These are phyloP conservation scores for Pseudococcus jackbeardsleyi DNA, from an alignment of 2,888 invertebrate genomes.

Conservation along the genomic window DNA sequence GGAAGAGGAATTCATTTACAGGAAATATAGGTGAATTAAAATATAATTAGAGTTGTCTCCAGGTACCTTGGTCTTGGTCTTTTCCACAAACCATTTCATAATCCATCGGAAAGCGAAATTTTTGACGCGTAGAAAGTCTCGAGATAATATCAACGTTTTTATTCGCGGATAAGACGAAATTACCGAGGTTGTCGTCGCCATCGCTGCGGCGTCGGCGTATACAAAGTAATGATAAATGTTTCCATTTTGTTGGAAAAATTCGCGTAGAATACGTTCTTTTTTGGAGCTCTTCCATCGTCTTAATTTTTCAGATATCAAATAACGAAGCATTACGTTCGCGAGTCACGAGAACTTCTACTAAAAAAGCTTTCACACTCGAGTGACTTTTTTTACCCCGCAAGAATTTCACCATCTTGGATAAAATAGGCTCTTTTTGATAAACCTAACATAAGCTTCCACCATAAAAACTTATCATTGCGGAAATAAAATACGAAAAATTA, in stretches of 20 bases:
- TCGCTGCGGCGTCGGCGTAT: neutral
- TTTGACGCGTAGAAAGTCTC: slow-evolving; percentile 44
- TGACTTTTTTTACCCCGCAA: neutral
- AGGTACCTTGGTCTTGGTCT: neutral
- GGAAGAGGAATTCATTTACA: too few relatives aligned
- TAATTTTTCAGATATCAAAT: neutral
- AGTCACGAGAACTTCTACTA: neutral
- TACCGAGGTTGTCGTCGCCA: neutral
- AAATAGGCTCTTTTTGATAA: neutral
- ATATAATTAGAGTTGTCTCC: slow-evolving; percentile 14
- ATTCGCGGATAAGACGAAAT: slow-evolving; percentile 13
- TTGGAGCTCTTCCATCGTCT: slow-evolving; percentile 23
- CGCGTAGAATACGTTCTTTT: slow-evolving; percentile 7
- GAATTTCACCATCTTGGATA: neutral
- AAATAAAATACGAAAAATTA: slow-evolving; percentile 19
- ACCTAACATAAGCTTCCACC: slow-evolving; percentile 12
- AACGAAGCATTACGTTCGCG: slow-evolving; percentile 1
- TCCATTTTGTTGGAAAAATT: neutral
- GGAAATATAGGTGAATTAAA: neutral
- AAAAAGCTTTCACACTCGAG: slow-evolving; percentile 5
- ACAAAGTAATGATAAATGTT: slow-evolving; percentile 32
- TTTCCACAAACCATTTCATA: slow-evolving; percentile 4
- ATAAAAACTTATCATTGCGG: slow-evolving; percentile 18
- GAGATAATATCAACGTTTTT: slow-evolving; percentile 48
- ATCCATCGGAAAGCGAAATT: slow-evolving; percentile 36